Conservation (phyloP, 2,797 vertebrate genomes). For the Melanotaenia maccullochi region DNA sequence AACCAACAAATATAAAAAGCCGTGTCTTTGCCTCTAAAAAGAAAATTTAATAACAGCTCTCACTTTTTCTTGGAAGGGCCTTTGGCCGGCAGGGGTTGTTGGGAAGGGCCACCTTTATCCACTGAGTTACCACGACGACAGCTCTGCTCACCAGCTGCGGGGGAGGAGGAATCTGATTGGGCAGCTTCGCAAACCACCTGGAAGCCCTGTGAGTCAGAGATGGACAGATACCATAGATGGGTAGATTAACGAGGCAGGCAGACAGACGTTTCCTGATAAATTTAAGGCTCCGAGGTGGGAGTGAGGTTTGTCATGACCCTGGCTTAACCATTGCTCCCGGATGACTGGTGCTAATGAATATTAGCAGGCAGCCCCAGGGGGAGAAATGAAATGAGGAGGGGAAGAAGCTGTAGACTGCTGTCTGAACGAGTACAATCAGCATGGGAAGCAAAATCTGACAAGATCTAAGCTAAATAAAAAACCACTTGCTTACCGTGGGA, state of each 20-base stretch:
- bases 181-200: slow-evolving; percentile 93
- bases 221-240: slow-evolving; percentile 28
- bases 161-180: slow-evolving; percentile 87
- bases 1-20: slow-evolving; percentile 2
- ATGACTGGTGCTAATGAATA: slow-evolving; percentile 65
- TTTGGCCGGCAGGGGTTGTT: slow-evolving; percentile 87
- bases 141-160: slow-evolving; percentile 86
- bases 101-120: slow-evolving; percentile 92
- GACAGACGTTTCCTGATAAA: slow-evolving; percentile 29
- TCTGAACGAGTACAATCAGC: slow-evolving; percentile 46
- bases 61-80: slow-evolving; percentile 91
- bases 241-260: slow-evolving; percentile 7
- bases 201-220: slow-evolving; percentile 81
- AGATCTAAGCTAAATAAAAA: slow-evolving; percentile 21
- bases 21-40: background rate
- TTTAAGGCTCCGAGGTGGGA: slow-evolving; percentile 40
- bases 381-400: slow-evolving; percentile 16
- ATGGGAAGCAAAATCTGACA: slow-evolving; percentile 24
- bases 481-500: slow-evolving; percentile 73
- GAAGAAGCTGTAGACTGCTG: slow-evolving; percentile 24
- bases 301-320: slow-evolving; percentile 37
- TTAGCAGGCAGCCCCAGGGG: slow-evolving; percentile 47
- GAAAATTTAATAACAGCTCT: slow-evolving; percentile 40
- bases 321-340: slow-evolving; percentile 37
- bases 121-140: slow-evolving; percentile 94